These are phyloP conservation scores for Platorchestia sp. DNA, from an alignment of 1,140 invertebrate species.

Conservation along the genomic window DNA sequence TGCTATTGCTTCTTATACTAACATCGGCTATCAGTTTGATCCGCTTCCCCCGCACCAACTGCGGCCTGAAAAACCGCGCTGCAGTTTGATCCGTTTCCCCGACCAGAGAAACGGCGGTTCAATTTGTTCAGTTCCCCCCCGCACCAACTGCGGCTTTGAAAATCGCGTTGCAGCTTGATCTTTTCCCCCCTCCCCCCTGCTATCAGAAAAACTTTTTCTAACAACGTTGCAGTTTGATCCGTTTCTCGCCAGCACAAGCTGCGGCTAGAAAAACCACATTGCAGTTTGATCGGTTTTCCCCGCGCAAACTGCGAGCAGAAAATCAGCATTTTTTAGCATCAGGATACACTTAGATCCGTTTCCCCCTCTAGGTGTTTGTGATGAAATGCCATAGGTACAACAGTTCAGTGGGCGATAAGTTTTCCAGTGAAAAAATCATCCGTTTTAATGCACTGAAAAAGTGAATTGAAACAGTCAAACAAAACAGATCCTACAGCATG, in stretches of 20 bases:
- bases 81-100: neutral
- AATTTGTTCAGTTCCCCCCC: neutral
- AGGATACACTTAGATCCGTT: too few relatives aligned
- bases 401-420: too few relatives aligned
- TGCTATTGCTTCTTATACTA: conserved; percentile 45
- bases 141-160: neutral
- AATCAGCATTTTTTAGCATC: too few relatives aligned
- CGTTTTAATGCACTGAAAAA: too few relatives aligned
- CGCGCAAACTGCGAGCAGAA: neutral
- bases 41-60: neutral
- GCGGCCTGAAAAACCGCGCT: neutral
- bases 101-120: too few relatives aligned
- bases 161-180: neutral
- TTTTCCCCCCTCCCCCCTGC: too few relatives aligned
- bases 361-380: too few relatives aligned
- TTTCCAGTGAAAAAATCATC: too few relatives aligned
- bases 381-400: too few relatives aligned
- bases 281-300: neutral
- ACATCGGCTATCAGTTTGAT: conserved; percentile 8
- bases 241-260: neutral
- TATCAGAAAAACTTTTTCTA: too few relatives aligned
- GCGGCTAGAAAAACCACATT: neutral
- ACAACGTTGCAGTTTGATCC: neutral
- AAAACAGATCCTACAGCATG: too few relatives aligned
- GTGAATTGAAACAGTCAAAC: too few relatives aligned